Percentiles rank a stretch among this genome's conserved stretches.
These are phyloP conservation scores for Nannobrachium achirus DNA, from an alignment of 2,113 vertebrate genomes.

Conservation along the genomic window DNA sequence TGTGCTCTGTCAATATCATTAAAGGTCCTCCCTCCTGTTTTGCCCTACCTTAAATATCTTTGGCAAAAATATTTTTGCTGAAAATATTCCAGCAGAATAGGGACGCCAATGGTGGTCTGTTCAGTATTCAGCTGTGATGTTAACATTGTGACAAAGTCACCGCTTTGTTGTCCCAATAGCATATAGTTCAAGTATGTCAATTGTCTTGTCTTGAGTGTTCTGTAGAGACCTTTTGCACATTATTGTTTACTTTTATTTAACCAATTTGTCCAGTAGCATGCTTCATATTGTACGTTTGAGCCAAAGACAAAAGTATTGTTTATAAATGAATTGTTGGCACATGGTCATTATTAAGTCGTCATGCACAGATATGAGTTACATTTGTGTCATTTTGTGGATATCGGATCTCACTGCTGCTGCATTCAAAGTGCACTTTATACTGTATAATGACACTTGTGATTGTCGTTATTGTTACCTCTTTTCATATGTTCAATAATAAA, in stretches of 20 bases:
- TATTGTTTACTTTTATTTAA: slow-evolving; percentile 15
- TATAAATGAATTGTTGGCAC: background rate
- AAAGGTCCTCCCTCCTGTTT: too few species aligned
- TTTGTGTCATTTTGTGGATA: background rate
- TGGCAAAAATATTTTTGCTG: too few species aligned
- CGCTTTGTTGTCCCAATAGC: too few species aligned
- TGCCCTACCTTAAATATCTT: too few species aligned
- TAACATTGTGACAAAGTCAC: too few species aligned
- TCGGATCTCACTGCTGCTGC: slow-evolving; percentile 1
- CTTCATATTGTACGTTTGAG: slow-evolving; percentile 11
- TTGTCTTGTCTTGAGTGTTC: background rate
- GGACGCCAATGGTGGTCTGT: too few species aligned
- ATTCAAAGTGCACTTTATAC: slow-evolving; percentile 62
- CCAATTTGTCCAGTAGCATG: slow-evolving; percentile 26
- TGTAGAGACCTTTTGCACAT: slow-evolving; percentile 28
- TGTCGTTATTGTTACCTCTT: slow-evolving; percentile 40
- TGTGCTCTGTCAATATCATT: too few species aligned
- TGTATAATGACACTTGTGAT: slow-evolving; percentile 46
- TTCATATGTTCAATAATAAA: slow-evolving; percentile 58
- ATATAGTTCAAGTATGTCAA: too few species aligned
- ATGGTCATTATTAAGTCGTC: background rate
- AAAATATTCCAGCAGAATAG: too few species aligned
- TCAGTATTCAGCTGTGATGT: too few species aligned
- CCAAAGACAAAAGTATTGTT: slow-evolving; percentile 27
- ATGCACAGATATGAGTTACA: slow-evolving; percentile 13